Evolutionary conservation across 2,888 invertebrate species (phyloP).

Genomic region (Periphyllus acericola): DNA sequence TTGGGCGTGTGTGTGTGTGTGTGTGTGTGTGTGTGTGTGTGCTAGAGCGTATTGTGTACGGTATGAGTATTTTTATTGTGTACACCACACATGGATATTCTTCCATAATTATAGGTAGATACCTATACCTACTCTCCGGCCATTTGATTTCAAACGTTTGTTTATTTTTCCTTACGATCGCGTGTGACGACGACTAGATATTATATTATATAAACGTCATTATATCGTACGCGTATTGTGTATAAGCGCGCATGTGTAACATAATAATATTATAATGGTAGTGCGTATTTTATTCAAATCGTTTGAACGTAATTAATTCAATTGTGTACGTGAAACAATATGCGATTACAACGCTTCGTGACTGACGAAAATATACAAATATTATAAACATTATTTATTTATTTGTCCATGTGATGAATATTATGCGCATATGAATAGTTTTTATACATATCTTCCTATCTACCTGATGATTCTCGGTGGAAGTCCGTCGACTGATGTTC

Average conservation of each 20-base stretch:
- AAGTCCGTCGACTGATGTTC: too few species aligned
- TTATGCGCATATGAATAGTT: too few species aligned
- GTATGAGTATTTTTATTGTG: too few species aligned
- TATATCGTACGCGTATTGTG: background rate
- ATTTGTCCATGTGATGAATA: too few species aligned
- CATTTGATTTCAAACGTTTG: background rate
- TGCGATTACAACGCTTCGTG: constrained; percentile 1
- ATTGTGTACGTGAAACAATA: constrained; percentile 40
- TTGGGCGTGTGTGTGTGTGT: too few species aligned
- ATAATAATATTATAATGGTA: background rate
- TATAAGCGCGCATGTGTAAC: background rate
- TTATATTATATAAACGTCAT: background rate
- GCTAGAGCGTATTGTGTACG: too few species aligned
- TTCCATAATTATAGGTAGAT: background rate
- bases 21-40: too few species aligned
- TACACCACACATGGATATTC: too few species aligned
- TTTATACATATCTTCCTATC: background rate
- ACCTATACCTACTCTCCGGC: background rate
- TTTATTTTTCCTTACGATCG: constrained; percentile 1
- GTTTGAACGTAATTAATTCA: constrained; percentile 35
- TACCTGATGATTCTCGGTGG: background rate
- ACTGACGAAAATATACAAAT: background rate
- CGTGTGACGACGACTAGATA: background rate
- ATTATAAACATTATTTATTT: too few species aligned
- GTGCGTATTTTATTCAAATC: constrained; percentile 34